phyloP scores from a whole-genome alignment of 2,888 invertebrate species.

The Netelia inedita region DNA sequence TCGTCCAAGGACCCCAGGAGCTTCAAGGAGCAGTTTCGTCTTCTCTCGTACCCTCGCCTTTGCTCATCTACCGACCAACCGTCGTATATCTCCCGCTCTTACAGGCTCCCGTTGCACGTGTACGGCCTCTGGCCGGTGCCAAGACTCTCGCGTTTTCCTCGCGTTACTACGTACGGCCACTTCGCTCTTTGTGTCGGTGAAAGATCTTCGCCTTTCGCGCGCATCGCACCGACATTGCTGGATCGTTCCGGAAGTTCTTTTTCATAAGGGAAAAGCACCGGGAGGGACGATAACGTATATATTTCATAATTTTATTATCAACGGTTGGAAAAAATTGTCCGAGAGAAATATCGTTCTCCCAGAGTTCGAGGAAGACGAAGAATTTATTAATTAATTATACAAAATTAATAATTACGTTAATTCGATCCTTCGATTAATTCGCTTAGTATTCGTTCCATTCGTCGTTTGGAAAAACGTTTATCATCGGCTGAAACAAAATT shows the following conservation, averaged over 20 bases:
- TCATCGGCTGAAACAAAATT: too few relatives aligned
- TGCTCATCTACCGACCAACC: slow-evolving; percentile 19
- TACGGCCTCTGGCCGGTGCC: slow-evolving; percentile 65
- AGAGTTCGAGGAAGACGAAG: background rate
- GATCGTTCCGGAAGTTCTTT: slow-evolving; percentile 9
- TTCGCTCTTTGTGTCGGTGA: background rate
- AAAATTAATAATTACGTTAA: background rate
- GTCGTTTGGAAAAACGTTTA: too few relatives aligned
- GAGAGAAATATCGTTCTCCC: background rate
- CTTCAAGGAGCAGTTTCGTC: slow-evolving; percentile 30
- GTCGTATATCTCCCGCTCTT: slow-evolving; percentile 59
- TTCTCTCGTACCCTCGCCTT: background rate
- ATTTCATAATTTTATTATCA: background rate
- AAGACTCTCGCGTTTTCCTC: slow-evolving; percentile 15
- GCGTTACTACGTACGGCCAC: slow-evolving; percentile 11
- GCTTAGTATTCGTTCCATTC: too few relatives aligned
- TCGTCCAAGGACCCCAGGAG: slow-evolving; percentile 48
- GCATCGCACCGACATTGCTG: slow-evolving; percentile 13
- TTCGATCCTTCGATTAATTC: too few relatives aligned
- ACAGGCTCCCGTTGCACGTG: slow-evolving; percentile 62
- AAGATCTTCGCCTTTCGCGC: background rate
- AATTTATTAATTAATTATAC: background rate
- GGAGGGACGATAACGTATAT: slow-evolving; percentile 25
- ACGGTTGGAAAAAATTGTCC: background rate
- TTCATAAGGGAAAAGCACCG: slow-evolving; percentile 23